Conservation (phyloP, 2,113 vertebrate species). For the Cisticola juncidis region DNA sequence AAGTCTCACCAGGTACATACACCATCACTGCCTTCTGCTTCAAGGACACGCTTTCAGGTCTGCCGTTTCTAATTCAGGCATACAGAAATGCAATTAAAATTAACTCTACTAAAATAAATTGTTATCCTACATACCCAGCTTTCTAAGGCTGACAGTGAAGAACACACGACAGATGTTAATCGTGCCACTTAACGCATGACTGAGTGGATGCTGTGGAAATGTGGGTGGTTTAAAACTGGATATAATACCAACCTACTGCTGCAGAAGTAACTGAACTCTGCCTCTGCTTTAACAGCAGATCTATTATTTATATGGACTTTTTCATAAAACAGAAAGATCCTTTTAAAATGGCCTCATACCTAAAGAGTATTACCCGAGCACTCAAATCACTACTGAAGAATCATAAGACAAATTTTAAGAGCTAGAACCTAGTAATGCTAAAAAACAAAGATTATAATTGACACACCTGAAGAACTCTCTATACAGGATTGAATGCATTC, state of each 20-base stretch:
- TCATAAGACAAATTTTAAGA: background rate
- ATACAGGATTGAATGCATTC: background rate
- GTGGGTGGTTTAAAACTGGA: background rate
- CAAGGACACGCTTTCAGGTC: background rate
- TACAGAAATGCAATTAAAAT: background rate
- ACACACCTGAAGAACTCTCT: background rate
- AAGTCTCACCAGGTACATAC: background rate
- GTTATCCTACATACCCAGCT: background rate
- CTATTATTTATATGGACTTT: background rate
- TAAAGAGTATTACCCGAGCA: background rate
- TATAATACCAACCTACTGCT: background rate
- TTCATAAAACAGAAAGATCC: background rate
- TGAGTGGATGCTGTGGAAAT: background rate
- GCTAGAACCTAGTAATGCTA: background rate
- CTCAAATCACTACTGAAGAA: background rate
- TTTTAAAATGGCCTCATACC: background rate
- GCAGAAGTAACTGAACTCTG: background rate
- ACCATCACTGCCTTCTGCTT: background rate
- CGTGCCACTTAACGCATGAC: background rate
- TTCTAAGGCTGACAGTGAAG: background rate
- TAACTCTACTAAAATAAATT: background rate
- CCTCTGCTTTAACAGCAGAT: background rate
- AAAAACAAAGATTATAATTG: background rate
- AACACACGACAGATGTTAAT: background rate
- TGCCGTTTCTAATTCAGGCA: background rate